These are phyloP conservation scores for Orgyia antiqua DNA, from an alignment of 2,888 invertebrate genomes.

Conservation along the genomic window DNA sequence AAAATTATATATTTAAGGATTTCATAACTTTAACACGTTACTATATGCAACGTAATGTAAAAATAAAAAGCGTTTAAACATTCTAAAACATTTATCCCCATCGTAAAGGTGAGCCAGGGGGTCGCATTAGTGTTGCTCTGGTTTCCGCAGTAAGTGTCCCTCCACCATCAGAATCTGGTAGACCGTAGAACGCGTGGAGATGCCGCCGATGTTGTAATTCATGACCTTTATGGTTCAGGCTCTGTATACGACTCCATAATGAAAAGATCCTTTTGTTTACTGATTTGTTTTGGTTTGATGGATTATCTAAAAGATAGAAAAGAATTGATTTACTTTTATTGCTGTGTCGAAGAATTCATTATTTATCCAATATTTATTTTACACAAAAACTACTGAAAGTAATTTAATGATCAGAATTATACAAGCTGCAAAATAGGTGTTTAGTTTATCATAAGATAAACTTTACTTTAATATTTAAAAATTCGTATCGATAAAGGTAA, in stretches of 20 bases:
- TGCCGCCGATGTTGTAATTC: constrained; percentile 63
- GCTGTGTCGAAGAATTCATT: too few species aligned
- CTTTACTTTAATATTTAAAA: too few species aligned
- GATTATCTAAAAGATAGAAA: constrained; percentile 35
- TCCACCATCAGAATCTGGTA: constrained; percentile 48
- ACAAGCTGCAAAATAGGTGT: too few species aligned
- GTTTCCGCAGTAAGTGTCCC: constrained; percentile 60
- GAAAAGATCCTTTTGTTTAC: constrained; percentile 65
- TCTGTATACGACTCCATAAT: constrained; percentile 65
- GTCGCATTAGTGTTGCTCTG: constrained; percentile 56
- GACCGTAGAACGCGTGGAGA: constrained; percentile 58
- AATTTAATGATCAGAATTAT: too few species aligned
- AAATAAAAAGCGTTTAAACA: constrained; percentile 14
- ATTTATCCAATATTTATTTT: too few species aligned
- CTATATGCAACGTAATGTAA: constrained; percentile 17
- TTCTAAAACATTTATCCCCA: constrained; percentile 53
- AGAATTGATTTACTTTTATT: neutral
- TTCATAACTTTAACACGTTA: constrained; percentile 22
- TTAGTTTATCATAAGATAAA: too few species aligned
- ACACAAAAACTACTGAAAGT: too few species aligned
- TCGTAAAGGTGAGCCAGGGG: constrained; percentile 66
- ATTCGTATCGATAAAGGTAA: too few species aligned
- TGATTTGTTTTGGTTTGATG: constrained; percentile 35
- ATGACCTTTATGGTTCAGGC: constrained; percentile 61
- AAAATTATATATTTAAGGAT: constrained; percentile 7